Base-by-base conservation (phyloP, 2,113 vertebrate genomes). In the Mesembrinibis cayennensis region DNA sequence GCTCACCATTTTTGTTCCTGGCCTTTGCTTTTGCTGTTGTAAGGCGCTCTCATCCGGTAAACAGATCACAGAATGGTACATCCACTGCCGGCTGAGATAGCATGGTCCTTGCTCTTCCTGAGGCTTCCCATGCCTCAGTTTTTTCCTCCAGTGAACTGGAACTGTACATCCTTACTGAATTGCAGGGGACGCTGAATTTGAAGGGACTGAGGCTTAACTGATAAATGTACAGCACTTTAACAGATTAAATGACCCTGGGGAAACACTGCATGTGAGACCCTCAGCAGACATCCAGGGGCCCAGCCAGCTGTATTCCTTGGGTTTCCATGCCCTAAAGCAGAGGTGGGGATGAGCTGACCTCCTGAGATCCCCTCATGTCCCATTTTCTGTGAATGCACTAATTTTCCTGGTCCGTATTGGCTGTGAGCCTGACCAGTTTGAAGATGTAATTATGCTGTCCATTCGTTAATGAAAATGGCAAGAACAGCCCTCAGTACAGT, bases 221-320 rank as follows among this genome's bases (percentile, higher is more conserved):
- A 9, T 67, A 23, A 45, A 56, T 2, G 26, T 14, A 3, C 52
- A 58, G 61, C 65, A 10, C 42, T 93, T 36, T 6, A 38, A 70
- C 18, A 62, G 74, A 11, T 58, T 30, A 58, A 69, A 20, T 1
- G 4, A 27, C 45, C 18, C 1, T 1, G 18, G 80, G 69, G 13
- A n/a, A n/a, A 5, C 30, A 12, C 59, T 30, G 32, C 47, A 2
- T 0, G 0, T 3, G 38, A 63, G 62, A 49, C 18, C 45, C 61
- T 84, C 21, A 6, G 22, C 58, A 17, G 78, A 52, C 36, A 10
- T 4, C 78, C 56, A 42, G 56, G 36, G 52, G 19, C 66, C 15
- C 7, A 4, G 50, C 20, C 59, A 44, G 78, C 15, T 58, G 11
- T 22, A 15, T 17, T 29, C 38, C 21, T 16, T 52, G 36, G 16